Evolutionary conservation across 1,140 invertebrate species (phyloP).

Genomic region (Leptinotarsa undecemlineata): DNA sequence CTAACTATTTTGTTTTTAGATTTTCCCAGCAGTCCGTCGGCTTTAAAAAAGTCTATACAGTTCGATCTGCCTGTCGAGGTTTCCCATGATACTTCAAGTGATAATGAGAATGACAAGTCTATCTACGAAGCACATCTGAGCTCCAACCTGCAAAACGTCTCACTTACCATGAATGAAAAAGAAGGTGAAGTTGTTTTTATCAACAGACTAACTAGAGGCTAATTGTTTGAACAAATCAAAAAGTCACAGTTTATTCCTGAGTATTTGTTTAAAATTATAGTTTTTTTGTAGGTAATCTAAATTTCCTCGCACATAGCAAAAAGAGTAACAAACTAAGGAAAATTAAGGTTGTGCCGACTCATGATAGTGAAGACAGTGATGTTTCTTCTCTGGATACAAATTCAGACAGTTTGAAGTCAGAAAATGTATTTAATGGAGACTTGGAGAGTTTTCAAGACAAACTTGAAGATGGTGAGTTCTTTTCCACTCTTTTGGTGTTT

Average conservation of each 20-base stretch:
- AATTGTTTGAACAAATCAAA: not conserved
- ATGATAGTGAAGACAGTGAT: slow-evolving; percentile 47
- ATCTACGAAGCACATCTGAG: slow-evolving; percentile 54
- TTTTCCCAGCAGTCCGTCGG: slow-evolving; percentile 51
- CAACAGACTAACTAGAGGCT: not conserved
- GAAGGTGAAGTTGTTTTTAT: slow-evolving; percentile 41
- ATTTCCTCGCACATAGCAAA: slow-evolving; percentile 52
- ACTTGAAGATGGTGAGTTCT: slow-evolving; percentile 39
- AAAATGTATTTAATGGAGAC: slow-evolving; percentile 51
- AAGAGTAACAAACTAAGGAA: slow-evolving; percentile 53
- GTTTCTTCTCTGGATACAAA: slow-evolving; percentile 51
- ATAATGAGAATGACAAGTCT: slow-evolving; percentile 54
- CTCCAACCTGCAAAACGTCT: slow-evolving; percentile 54
- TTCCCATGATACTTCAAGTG: slow-evolving; percentile 42
- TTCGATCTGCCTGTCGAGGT: slow-evolving; percentile 50
- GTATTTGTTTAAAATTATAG: not conserved
- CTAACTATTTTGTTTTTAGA: slow-evolving; percentile 33
- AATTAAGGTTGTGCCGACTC: slow-evolving; percentile 47
- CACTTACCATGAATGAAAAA: slow-evolving; percentile 54
- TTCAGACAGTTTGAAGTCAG: slow-evolving; percentile 53
- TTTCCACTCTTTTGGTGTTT: not conserved
- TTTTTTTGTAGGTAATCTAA: slow-evolving; percentile 49
- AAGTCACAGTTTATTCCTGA: not conserved
- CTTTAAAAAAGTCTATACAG: slow-evolving; percentile 46
- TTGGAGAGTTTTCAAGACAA: slow-evolving; percentile 35